Evolutionary conservation across 2,888 invertebrate genomes (phyloP).

Genomic region (Camponotus fellah): DNA sequence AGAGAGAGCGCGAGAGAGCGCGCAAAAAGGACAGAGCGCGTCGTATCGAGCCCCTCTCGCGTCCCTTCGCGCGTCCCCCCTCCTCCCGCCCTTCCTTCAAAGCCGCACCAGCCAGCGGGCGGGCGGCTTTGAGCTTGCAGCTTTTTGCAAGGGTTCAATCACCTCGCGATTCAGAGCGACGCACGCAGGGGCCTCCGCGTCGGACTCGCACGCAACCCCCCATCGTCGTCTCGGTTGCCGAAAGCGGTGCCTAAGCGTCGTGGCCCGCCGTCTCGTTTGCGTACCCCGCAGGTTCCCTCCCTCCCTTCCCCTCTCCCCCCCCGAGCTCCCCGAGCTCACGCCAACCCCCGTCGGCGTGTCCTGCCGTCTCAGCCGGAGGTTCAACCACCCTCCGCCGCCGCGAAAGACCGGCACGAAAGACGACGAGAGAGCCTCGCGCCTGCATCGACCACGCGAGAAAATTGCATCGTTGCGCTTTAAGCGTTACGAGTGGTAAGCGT

Average conservation of each 20-base stretch:
- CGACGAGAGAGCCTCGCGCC: constrained; percentile 65
- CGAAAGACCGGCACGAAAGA: constrained; percentile 75
- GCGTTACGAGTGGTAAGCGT: constrained; percentile 62
- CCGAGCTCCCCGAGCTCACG: constrained; percentile 27
- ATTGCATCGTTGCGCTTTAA: constrained; percentile 74
- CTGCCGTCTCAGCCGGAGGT: constrained; percentile 59
- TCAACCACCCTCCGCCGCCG: constrained; percentile 22
- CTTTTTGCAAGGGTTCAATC: constrained; percentile 84
- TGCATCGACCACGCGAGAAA: constrained; percentile 76
- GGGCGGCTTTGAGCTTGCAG: constrained; percentile 82
- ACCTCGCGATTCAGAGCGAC: constrained; percentile 80
- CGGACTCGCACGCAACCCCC: constrained; percentile 77
- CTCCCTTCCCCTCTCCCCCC: constrained; percentile 19
- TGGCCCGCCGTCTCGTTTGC: constrained; percentile 72
- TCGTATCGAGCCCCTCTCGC: constrained; percentile 54
- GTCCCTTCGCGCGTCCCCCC: constrained; percentile 51
- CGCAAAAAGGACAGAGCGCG: constrained; percentile 69
- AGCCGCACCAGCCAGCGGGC: constrained; percentile 69
- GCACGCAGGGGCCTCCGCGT: constrained; percentile 80
- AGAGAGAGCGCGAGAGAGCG: neutral
- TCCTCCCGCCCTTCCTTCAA: constrained; percentile 62
- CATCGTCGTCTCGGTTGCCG: constrained; percentile 64
- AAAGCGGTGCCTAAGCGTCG: constrained; percentile 74
- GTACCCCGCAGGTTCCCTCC: neutral
- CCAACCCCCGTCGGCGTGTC: constrained; percentile 56